phyloP scores from a whole-genome alignment of 2,888 invertebrate genomes.

The Gymnocheta viridis region DNA sequence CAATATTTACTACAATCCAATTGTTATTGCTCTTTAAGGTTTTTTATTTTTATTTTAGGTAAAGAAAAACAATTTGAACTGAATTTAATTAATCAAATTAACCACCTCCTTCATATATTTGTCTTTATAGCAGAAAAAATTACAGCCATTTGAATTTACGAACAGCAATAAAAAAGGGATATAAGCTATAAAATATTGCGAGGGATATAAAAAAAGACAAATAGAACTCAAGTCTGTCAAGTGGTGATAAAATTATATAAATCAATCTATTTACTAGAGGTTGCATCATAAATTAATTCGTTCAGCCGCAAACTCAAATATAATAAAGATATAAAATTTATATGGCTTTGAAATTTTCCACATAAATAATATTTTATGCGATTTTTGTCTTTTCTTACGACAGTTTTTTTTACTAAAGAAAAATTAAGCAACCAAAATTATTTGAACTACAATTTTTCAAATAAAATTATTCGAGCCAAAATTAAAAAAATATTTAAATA shows the following conservation, averaged over 20 bases:
- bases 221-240: neutral
- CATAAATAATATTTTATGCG: neutral
- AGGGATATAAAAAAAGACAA: neutral
- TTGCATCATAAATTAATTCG: neutral
- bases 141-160: too few species aligned
- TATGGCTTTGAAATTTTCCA: neutral
- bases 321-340: neutral
- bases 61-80: too few species aligned
- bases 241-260: neutral
- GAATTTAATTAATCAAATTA: neutral
- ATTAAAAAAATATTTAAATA: too few species aligned
- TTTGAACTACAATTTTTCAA: too few species aligned
- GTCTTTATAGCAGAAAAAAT: too few species aligned
- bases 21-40: neutral
- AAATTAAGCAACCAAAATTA: neutral
- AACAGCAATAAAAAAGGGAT: neutral
- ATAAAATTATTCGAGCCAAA: too few species aligned
- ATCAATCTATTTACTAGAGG: neutral
- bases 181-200: neutral
- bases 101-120: neutral
- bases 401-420: too few species aligned
- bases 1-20: slow-evolving; percentile 25
- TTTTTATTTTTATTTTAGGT: too few species aligned
- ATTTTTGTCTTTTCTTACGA: neutral
- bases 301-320: neutral